A percentile compares a stretch with the other conserved stretches of the same genome.
phyloP scores from a whole-genome alignment of 2,888 invertebrate species.

The Eristalis pertinax region DNA sequence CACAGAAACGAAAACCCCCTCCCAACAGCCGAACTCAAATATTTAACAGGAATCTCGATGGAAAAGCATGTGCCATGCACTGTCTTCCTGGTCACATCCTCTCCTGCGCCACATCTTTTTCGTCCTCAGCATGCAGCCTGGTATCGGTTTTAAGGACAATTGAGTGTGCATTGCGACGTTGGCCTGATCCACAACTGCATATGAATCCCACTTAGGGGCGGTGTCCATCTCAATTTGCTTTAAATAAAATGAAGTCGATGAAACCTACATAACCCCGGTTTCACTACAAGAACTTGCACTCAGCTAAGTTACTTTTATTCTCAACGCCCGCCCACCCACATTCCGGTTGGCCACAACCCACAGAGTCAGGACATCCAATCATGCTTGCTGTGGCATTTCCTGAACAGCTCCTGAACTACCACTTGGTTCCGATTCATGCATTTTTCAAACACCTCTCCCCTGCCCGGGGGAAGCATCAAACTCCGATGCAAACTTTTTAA shows the following conservation, averaged over 20 bases:
- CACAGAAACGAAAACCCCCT: neutral
- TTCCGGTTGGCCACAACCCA: neutral
- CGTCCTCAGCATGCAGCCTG: neutral
- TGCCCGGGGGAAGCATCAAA: neutral
- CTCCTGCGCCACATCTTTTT: neutral
- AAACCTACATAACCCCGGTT: neutral
- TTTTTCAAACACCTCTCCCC: neutral
- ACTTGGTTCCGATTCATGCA: neutral
- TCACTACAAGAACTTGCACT: neutral
- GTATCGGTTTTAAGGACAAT: neutral
- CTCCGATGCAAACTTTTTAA: slow-evolving; percentile 10
- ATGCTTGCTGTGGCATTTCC: neutral
- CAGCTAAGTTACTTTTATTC: neutral
- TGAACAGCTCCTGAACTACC: neutral
- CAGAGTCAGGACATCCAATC: neutral
- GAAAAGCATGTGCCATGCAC: neutral
- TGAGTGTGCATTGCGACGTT: neutral
- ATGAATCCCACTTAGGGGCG: neutral
- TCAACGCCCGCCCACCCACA: neutral
- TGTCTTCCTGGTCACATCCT: neutral
- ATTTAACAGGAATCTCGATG: neutral
- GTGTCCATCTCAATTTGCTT: neutral
- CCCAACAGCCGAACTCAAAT: neutral
- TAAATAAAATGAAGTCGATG: neutral
- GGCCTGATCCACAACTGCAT: neutral